These are phyloP conservation scores for Eulacestoma nigropectus DNA, from an alignment of 2,113 vertebrate species.

Conservation along the genomic window DNA sequence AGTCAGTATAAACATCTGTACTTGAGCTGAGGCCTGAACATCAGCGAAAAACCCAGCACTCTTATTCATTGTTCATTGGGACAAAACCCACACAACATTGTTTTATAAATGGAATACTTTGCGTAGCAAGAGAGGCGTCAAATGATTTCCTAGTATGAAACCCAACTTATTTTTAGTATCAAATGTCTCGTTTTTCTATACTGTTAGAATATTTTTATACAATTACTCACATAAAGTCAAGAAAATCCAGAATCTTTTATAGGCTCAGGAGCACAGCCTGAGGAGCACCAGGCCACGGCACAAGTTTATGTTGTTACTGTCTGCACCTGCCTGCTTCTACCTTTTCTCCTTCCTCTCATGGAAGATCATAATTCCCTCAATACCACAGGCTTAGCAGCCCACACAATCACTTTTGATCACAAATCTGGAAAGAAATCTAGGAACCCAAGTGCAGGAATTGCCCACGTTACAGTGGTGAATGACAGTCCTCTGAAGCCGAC, in stretches of 20 bases:
- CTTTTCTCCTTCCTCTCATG: not conserved
- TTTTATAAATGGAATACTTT: not conserved
- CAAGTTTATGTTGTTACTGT: rapidly evolving
- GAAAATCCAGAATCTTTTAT: not conserved
- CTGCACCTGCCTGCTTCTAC: not conserved
- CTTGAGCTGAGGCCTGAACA: not conserved
- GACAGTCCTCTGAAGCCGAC: not conserved
- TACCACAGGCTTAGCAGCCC: not conserved
- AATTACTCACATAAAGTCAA: not conserved
- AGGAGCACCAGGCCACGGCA: not conserved
- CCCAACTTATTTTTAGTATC: not conserved
- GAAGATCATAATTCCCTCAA: not conserved
- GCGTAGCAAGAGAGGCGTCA: not conserved
- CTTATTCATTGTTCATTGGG: not conserved
- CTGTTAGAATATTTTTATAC: not conserved
- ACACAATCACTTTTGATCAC: not conserved
- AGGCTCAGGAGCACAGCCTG: not conserved
- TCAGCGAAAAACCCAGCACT: not conserved
- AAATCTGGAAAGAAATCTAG: not conserved
- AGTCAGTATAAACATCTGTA: not conserved
- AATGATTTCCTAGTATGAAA: not conserved
- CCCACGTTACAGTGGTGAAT: not conserved
- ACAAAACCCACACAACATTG: not conserved
- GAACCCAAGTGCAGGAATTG: not conserved
- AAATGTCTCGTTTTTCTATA: not conserved